Base-by-base conservation (phyloP, 37 sponge, comb jelly and placozoan genomes). In the Petrosia ficiformis region DNA sequence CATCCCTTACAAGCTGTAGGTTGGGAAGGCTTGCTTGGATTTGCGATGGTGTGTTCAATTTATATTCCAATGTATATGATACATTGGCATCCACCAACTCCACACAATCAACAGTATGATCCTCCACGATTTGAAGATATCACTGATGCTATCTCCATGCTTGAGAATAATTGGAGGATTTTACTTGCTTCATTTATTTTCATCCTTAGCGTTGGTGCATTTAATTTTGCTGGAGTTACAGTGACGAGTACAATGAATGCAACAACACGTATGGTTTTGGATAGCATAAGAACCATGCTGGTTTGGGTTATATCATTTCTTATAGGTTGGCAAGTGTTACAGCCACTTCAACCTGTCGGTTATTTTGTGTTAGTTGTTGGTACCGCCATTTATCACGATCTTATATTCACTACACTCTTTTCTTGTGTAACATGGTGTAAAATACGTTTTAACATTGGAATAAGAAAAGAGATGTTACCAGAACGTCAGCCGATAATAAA, bases 1-100 rank as follows among this genome's bases (percentile, higher is more conserved):
- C 89, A 85, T 59, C 83, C 94, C 0, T 81, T 93, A 6, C 92
- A 93, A 65, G 99, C 85, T 4, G 94, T 98, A 0, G 99, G 99
- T 6, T 98, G 93, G 91, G 99, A 98, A 60, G 99, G 99, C 1
- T 80, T 93, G 31, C 95, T 92, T 39, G 99, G 99, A 2, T 90
- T 98, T 54, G 60, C 74, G 56, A 40, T 89, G 4, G 57, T 93
- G 21, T 21, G 61, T 5, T 21, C 90, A 24, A 84, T 90, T 24
- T 86, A 90, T 34, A 25, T 98, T 26, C 88, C 94, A 2, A 85
- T 98, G 84, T 98, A 87, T 84, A 95, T 95, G 84, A 90, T 95
- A 25, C 99, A 93, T 2, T 90, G 89, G 90, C 92, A 91, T 58
- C 65, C 94, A 34, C 87, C 91, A 41, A 69, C 80, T 0, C 43